Evolutionary conservation across 2,797 vertebrate genomes (phyloP).

Genomic region (Tachyglossus aculeatus): DNA sequence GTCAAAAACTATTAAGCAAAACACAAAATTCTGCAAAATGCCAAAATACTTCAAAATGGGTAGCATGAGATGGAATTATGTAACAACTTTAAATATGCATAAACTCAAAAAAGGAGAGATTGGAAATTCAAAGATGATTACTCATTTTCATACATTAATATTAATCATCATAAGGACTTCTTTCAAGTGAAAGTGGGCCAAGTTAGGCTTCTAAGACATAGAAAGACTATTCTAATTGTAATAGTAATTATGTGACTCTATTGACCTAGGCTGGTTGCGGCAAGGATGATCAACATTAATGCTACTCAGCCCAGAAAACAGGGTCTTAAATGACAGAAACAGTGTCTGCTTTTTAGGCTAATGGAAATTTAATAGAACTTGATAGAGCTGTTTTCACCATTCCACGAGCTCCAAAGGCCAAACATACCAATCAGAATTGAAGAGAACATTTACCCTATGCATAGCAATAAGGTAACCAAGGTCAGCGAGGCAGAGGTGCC

Average conservation of each 20-base stretch:
- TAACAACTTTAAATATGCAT: slow-evolving; percentile 34
- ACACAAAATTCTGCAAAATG: not conserved
- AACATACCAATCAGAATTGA: slow-evolving; percentile 10
- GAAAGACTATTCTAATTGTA: slow-evolving; percentile 31
- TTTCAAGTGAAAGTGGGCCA: slow-evolving; percentile 30
- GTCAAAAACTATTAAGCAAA: not conserved
- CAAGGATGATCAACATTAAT: slow-evolving; percentile 36
- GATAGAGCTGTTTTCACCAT: slow-evolving; percentile 44
- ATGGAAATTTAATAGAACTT: slow-evolving; percentile 48
- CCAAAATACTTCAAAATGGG: not conserved
- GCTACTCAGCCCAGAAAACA: slow-evolving; percentile 25
- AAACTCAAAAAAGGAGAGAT: slow-evolving; percentile 13
- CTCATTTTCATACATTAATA: slow-evolving; percentile 53
- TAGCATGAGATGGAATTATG: slow-evolving; percentile 45
- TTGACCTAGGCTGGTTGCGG: slow-evolving; percentile 40
- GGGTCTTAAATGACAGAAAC: slow-evolving; percentile 55
- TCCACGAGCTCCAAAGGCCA: slow-evolving; percentile 40
- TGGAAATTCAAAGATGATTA: slow-evolving; percentile 21
- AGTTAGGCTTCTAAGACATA: slow-evolving; percentile 7
- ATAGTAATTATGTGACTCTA: slow-evolving; percentile 48
- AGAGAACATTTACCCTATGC: slow-evolving; percentile 2
- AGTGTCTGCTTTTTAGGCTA: slow-evolving; percentile 46
- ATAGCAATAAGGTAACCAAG: slow-evolving; percentile 36
- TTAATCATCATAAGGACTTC: slow-evolving; percentile 37
- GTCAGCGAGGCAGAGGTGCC: not conserved